Evolutionary conservation across 2,888 invertebrate species (phyloP).

Genomic region (Clostera curtula): DNA sequence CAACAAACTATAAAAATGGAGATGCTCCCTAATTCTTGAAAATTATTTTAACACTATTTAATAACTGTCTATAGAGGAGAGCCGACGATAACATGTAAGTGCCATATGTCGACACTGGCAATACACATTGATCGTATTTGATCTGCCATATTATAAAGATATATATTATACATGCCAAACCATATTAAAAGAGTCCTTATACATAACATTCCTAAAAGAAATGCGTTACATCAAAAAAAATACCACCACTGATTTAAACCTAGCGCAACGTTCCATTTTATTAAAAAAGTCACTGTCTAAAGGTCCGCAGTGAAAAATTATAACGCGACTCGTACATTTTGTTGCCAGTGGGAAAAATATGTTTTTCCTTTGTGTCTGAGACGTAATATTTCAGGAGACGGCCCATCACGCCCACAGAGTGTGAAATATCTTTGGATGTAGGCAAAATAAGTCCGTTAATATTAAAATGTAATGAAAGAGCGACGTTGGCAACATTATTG

Average conservation of each 20-base stretch:
- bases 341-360: conserved; percentile 32
- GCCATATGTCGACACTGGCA: too few relatives aligned
- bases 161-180: too few relatives aligned
- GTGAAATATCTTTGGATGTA: conserved; percentile 20
- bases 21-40: too few relatives aligned
- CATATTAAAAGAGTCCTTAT: too few relatives aligned
- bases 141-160: too few relatives aligned
- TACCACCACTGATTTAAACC: conserved; percentile 16
- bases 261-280: conserved; percentile 29
- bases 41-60: too few relatives aligned
- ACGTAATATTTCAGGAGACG: conserved; percentile 34
- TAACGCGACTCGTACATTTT: conserved; percentile 32
- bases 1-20: too few relatives aligned
- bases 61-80: too few relatives aligned
- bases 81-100: too few relatives aligned
- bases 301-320: conserved; percentile 50
- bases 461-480: conserved; percentile 19
- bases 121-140: too few relatives aligned
- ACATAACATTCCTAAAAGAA: too few relatives aligned
- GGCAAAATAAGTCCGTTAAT: conserved; percentile 27
- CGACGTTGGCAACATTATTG: neutral
- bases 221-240: conserved; percentile 3
- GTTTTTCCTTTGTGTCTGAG: conserved; percentile 42
- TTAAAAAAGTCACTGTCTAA: conserved; percentile 30
- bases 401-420: conserved; percentile 18